Percentiles rank a stretch among this genome's conserved stretches.
phyloP scores from a whole-genome alignment of 2,888 invertebrate genomes.

The Melanostoma scalare region DNA sequence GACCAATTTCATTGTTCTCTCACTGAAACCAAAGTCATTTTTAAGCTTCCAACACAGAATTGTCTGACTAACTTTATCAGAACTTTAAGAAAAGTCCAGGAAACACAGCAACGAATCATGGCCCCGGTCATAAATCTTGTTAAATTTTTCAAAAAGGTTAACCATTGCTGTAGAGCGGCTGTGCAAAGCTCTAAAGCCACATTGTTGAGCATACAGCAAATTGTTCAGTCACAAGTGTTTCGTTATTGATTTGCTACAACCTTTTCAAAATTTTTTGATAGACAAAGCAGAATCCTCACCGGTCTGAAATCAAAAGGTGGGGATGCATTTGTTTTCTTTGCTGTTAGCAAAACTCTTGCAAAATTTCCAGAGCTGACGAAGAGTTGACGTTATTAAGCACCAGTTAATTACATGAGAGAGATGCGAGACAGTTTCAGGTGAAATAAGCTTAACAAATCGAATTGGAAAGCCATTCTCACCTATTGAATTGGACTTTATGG shows the following conservation, averaged over 20 bases:
- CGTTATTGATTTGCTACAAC: background rate
- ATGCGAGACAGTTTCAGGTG: background rate
- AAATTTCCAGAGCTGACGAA: background rate
- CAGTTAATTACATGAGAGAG: slow-evolving; percentile 1
- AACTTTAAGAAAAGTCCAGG: slow-evolving; percentile 25
- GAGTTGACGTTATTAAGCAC: background rate
- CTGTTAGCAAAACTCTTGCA: background rate
- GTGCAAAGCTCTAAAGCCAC: slow-evolving; percentile 3
- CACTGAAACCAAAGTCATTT: slow-evolving; percentile 22
- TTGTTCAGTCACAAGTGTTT: background rate
- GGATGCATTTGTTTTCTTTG: slow-evolving; percentile 2
- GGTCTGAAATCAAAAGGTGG: slow-evolving; percentile 17
- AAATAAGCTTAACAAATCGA: slow-evolving; percentile 1
- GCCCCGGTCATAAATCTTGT: slow-evolving; percentile 7
- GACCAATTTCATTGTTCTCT: slow-evolving; percentile 2
- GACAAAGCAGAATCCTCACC: slow-evolving; percentile 7
- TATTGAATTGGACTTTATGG: too few relatives aligned
- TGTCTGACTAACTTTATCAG: slow-evolving; percentile 25
- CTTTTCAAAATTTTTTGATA: slow-evolving; percentile 13
- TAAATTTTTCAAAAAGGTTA: slow-evolving; percentile 26
- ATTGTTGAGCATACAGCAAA: background rate
- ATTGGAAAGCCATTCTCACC: too few relatives aligned
- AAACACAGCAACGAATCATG: background rate
- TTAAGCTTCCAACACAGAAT: slow-evolving; percentile 27
- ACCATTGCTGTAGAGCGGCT: slow-evolving; percentile 31